A percentile compares a stretch with the other conserved stretches of the same genome.
phyloP scores from a whole-genome alignment of 2,113 vertebrate species.

The Petroica traversi region DNA sequence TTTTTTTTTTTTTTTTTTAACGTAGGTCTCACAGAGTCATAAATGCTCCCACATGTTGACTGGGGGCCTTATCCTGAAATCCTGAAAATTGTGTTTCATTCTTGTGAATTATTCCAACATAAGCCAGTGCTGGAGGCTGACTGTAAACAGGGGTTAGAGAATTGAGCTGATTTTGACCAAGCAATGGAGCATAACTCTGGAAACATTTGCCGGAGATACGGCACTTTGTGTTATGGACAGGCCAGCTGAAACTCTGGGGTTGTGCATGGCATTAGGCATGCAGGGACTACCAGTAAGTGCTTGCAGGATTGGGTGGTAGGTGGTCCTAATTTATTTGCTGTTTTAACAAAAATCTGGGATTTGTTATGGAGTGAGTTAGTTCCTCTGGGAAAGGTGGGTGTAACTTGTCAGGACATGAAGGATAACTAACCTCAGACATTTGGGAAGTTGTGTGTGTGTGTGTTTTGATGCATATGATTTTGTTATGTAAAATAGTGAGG shows the following conservation, averaged over 20 bases:
- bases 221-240: not conserved
- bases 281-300: slow-evolving; percentile 32
- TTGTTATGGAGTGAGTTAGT: slow-evolving; percentile 54
- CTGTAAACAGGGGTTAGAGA: slow-evolving; percentile 17
- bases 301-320: slow-evolving; percentile 57
- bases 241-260: not conserved
- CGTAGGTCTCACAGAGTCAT: slow-evolving; percentile 16
- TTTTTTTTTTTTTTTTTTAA: too few relatives aligned
- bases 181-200: slow-evolving; percentile 1
- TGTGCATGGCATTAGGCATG: slow-evolving; percentile 1
- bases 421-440: slow-evolving; percentile 63
- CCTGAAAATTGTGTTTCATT: slow-evolving; percentile 22
- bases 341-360: slow-evolving; percentile 60
- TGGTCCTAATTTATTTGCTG: slow-evolving; percentile 64
- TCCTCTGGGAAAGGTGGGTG: slow-evolving; percentile 70
- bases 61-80: slow-evolving; percentile 43
- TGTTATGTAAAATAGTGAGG: slow-evolving; percentile 44
- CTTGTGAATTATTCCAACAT: slow-evolving; percentile 29
- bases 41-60: slow-evolving; percentile 63
- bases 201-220: not conserved
- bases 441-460: slow-evolving; percentile 48
- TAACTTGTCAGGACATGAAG: slow-evolving; percentile 64
- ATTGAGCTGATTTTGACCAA: slow-evolving; percentile 26
- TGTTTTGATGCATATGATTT: slow-evolving; percentile 61
- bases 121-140: slow-evolving; percentile 9